Base-by-base conservation (phyloP, 2,888 invertebrate genomes). In the Syrista parreyssii region DNA sequence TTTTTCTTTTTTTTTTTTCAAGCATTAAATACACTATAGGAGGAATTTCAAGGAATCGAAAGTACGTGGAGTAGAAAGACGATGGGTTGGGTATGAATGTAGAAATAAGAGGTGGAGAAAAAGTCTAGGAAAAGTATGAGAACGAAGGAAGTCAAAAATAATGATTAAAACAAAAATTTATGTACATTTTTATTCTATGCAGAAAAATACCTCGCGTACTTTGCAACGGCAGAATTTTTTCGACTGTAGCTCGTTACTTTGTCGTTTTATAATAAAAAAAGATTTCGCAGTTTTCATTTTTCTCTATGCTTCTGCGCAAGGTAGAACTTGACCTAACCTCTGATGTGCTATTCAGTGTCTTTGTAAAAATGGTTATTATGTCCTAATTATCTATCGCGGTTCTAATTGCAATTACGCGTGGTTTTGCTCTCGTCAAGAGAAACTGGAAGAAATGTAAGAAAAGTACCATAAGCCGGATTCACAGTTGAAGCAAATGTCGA, bases 321-420 rank as follows among this genome's bases (percentile, higher is more conserved):
- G 36, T 4, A 36, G 12, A 36, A 12, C 36, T 15, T 40, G 15
- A 15, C 40, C 15, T 15, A 15, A 40, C 40, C 40, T 40, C 1
- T 40, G 4, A 1, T 15, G 15, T 40, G 15, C 40, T 40, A 40
- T 40, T 40, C 40, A 40, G 4, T 40, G 15, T 40, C 71, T n/a
- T 4, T 69, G 3, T 11, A 15, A 69, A 69, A 30, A 32, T 32
- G 31, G 9, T 32, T n/a, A 30, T 32, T 69, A 31, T 69, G 12
- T n/a, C 71, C 11, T 69, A 69, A 12, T 69, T 69, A 6, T 69
- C 71, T 69, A 32, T 69, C 15, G 71, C 71, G 71, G n/a, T 32
- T n/a, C 9, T 69, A 69, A 69, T 69, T 69, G 71, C 71, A 69
- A n/a, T 69, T 69, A 69, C 71, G 71, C 30, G 15, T 40, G 40